phyloP scores from a whole-genome alignment of 1,140 invertebrate species.

The Ylistrum balloti region DNA sequence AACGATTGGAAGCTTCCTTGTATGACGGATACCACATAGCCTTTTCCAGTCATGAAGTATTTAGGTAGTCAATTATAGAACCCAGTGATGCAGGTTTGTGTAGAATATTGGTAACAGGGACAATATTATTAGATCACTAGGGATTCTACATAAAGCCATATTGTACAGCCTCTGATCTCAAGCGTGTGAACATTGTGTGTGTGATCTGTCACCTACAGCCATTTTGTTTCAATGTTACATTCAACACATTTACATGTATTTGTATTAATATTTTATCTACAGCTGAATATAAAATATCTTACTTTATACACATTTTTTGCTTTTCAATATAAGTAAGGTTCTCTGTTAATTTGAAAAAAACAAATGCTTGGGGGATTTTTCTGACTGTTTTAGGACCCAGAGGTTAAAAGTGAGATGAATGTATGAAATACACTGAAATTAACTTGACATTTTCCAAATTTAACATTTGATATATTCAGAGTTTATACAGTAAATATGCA shows the following conservation, averaged over 20 bases:
- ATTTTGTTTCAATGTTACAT: background rate
- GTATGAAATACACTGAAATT: background rate
- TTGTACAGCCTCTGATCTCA: background rate
- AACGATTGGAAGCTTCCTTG: too few species aligned
- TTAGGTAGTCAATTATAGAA: background rate
- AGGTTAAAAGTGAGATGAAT: too few species aligned
- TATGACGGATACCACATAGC: too few species aligned
- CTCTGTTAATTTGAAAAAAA: background rate
- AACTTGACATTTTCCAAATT: background rate
- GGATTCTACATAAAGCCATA: background rate
- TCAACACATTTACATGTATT: too few species aligned
- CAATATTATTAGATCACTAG: background rate
- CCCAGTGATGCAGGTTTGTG: conserved; percentile 11
- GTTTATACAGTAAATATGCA: background rate
- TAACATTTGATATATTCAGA: background rate
- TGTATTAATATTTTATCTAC: too few species aligned
- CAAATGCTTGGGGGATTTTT: too few species aligned
- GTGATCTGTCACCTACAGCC: background rate
- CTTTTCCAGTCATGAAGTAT: too few species aligned
- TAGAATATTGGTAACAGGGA: background rate
- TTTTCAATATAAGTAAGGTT: too few species aligned
- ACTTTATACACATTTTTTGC: too few species aligned
- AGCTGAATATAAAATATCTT: too few species aligned
- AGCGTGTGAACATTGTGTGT: background rate
- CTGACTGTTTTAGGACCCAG: too few species aligned